These are phyloP conservation scores for Xiphorhynchus elegans DNA, from an alignment of 2,113 vertebrate genomes.

Conservation along the genomic window DNA sequence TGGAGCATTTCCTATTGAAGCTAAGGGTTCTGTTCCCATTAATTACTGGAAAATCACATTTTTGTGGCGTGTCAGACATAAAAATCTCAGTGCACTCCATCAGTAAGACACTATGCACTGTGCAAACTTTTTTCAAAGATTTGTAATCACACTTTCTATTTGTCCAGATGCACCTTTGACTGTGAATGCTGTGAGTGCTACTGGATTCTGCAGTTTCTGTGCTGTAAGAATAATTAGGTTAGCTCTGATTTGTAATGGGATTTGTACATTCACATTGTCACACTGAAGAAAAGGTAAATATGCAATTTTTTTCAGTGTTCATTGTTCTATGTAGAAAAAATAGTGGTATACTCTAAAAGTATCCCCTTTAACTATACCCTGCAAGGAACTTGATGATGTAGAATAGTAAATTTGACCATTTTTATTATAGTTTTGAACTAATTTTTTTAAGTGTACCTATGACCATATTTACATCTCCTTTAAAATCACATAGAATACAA, in stretches of 20 bases:
- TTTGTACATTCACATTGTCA: not conserved
- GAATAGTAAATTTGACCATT: not conserved
- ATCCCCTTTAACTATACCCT: not conserved
- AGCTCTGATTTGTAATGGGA: not conserved
- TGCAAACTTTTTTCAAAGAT: not conserved
- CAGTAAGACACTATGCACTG: not conserved
- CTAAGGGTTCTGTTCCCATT: not conserved
- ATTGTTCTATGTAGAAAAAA: not conserved
- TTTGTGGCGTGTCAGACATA: not conserved
- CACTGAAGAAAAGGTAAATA: not conserved
- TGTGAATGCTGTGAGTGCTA: not conserved
- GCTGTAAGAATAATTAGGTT: not conserved
- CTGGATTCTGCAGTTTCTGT: not conserved
- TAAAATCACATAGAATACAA: not conserved
- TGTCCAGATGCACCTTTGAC: not conserved
- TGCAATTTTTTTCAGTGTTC: not conserved
- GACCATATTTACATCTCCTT: not conserved
- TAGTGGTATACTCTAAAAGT: not conserved
- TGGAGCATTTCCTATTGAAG: not conserved
- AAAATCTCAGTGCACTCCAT: not conserved
- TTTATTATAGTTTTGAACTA: not conserved
- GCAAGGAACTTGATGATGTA: not conserved
- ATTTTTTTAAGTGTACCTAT: not conserved
- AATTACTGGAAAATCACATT: not conserved
- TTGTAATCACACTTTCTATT: not conserved